These are phyloP conservation scores for Heliconius melpomene DNA, from an alignment of 1,140 invertebrate species.

Conservation along the genomic window DNA sequence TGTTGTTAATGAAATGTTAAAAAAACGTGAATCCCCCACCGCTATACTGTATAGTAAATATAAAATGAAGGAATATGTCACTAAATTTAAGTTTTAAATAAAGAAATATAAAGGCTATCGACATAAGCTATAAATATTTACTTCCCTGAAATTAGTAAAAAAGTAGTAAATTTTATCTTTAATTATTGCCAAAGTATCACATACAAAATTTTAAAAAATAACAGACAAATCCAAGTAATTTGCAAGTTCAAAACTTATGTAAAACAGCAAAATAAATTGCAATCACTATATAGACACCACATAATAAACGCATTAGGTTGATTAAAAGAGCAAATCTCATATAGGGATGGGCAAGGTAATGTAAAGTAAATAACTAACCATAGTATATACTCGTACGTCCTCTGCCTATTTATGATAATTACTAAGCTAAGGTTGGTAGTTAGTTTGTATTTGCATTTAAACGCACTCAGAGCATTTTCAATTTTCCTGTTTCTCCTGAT, in stretches of 20 bases:
- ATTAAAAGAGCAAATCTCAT: slow-evolving; percentile 35
- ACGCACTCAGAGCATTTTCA: slow-evolving; percentile 28
- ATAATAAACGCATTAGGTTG: slow-evolving; percentile 30
- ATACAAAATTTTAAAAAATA: background rate
- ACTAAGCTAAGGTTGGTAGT: slow-evolving; percentile 26
- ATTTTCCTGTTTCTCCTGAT: slow-evolving; percentile 28
- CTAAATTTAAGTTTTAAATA: too few species aligned
- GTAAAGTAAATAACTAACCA: slow-evolving; percentile 21
- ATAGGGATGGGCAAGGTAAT: slow-evolving; percentile 28
- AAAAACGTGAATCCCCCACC: too few species aligned
- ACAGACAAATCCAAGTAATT: background rate
- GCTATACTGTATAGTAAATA: too few species aligned
- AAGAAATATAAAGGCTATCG: too few species aligned
- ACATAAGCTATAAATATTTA: too few species aligned
- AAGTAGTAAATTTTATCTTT: background rate
- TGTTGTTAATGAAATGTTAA: too few species aligned
- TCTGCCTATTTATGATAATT: slow-evolving; percentile 34
- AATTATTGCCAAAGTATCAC: background rate
- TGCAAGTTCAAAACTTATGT: background rate
- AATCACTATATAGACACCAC: background rate
- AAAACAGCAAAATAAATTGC: slow-evolving; percentile 1
- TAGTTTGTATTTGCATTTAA: slow-evolving; percentile 28
- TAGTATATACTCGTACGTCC: background rate
- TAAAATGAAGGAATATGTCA: too few species aligned
- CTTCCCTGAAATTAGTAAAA: too few species aligned